Percentiles rank a stretch among this genome's conserved stretches.
Conservation (phyloP, 1,140 invertebrate genomes). For the Octopus sinensis region DNA sequence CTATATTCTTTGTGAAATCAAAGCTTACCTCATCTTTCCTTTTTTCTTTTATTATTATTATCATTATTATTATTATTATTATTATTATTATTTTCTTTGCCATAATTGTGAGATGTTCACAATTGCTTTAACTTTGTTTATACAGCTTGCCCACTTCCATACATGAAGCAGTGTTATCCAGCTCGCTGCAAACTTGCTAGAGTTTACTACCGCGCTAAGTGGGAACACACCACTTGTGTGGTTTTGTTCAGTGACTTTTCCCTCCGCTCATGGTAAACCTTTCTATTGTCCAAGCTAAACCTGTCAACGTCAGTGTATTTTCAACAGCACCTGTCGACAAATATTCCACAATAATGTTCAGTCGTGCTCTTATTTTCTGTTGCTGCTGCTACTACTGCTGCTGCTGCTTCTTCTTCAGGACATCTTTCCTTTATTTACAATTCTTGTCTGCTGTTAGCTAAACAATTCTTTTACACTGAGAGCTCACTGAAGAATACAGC, state of each 20-base stretch:
- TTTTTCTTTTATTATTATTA: too few relatives aligned
- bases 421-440: not conserved
- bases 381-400: not conserved
- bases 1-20: too few relatives aligned
- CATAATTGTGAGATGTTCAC: constrained; percentile 6
- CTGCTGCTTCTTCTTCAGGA: not conserved
- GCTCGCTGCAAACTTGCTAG: constrained; percentile 4
- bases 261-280: constrained; percentile 7
- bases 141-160: constrained; percentile 10
- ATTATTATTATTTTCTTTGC: not conserved
- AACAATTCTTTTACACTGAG: too few relatives aligned
- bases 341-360: too few relatives aligned
- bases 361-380: not conserved
- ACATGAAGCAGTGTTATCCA: constrained; percentile 8
- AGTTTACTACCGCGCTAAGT: constrained; percentile 8
- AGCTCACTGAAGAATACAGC: too few relatives aligned
- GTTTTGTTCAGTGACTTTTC: constrained; percentile 5
- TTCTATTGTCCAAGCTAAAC: not conserved
- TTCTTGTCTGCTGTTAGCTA: too few relatives aligned
- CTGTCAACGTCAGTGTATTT: not conserved
- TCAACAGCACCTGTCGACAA: not conserved
- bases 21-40: too few relatives aligned
- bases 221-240: not conserved
- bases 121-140: constrained; percentile 9
- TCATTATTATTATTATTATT: too few relatives aligned